Conservation (phyloP, 35 echinoderm and acorn worm species). For the Heliocidaris erythrogramma region DNA sequence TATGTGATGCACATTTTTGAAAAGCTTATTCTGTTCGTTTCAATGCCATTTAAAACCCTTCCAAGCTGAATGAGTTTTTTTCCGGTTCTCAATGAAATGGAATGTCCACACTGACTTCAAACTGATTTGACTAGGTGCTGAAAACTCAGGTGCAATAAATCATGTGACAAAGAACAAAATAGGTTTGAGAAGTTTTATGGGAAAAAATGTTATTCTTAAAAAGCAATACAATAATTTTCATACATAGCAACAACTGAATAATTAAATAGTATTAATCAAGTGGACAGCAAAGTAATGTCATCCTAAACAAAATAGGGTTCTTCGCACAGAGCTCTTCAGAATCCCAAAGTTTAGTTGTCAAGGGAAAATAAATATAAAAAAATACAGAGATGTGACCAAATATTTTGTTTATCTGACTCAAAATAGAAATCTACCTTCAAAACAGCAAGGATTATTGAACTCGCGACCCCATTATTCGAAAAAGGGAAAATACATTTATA, state of each 20-base stretch:
- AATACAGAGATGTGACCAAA: background rate
- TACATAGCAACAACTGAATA: background rate
- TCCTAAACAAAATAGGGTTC: background rate
- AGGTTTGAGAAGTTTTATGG: background rate
- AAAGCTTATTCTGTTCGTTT: background rate
- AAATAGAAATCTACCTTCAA: background rate
- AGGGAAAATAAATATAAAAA: background rate
- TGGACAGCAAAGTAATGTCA: background rate
- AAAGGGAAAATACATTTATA: background rate
- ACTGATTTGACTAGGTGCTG: too few relatives aligned
- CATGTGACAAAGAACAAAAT: too few relatives aligned
- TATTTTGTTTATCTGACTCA: background rate
- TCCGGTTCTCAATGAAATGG: background rate
- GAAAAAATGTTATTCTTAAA: background rate
- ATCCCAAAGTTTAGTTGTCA: background rate
- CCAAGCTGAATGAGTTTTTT: background rate
- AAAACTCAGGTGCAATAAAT: too few relatives aligned
- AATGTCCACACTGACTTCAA: too few relatives aligned
- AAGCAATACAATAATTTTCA: background rate
- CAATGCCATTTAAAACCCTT: background rate
- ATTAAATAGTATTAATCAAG: too few relatives aligned
- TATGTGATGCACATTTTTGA: background rate
- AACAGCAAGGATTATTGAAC: conserved; percentile 1
- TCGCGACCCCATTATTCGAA: background rate
- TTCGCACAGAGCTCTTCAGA: background rate